phyloP scores from a whole-genome alignment of 2,113 vertebrate genomes.

The Gopherus evgoodei region DNA sequence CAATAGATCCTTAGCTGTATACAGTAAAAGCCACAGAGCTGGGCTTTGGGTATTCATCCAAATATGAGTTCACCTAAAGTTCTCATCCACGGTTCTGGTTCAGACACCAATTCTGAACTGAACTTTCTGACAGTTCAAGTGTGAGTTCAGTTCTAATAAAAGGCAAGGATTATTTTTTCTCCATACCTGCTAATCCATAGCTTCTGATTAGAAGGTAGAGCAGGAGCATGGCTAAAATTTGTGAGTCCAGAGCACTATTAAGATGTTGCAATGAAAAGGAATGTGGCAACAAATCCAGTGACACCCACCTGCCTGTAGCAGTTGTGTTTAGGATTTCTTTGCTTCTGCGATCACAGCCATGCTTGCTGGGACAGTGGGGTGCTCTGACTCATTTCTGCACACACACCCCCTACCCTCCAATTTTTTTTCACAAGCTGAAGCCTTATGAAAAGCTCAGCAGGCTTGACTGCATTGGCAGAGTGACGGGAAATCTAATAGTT shows the following conservation, averaged over 20 bases:
- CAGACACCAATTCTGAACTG: not conserved
- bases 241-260: not conserved
- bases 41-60: not conserved
- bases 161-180: not conserved
- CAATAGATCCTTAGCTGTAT: not conserved
- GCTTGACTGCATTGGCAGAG: not conserved
- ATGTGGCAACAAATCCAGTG: not conserved
- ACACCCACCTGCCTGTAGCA: not conserved
- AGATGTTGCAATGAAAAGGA: not conserved
- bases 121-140: not conserved
- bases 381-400: not conserved
- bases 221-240: not conserved
- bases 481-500: slow-evolving; percentile 18
- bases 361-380: not conserved
- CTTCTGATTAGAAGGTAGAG: not conserved
- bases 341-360: not conserved
- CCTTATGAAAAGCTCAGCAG: slow-evolving; percentile 3
- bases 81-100: not conserved
- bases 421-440: not conserved
- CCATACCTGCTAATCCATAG: not conserved
- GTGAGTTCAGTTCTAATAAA: not conserved
- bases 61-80: not conserved
- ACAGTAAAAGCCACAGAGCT: not conserved
- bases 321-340: not conserved
- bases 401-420: not conserved